phyloP scores from a whole-genome alignment of 2,113 vertebrate genomes.

The Zingel zingel region DNA sequence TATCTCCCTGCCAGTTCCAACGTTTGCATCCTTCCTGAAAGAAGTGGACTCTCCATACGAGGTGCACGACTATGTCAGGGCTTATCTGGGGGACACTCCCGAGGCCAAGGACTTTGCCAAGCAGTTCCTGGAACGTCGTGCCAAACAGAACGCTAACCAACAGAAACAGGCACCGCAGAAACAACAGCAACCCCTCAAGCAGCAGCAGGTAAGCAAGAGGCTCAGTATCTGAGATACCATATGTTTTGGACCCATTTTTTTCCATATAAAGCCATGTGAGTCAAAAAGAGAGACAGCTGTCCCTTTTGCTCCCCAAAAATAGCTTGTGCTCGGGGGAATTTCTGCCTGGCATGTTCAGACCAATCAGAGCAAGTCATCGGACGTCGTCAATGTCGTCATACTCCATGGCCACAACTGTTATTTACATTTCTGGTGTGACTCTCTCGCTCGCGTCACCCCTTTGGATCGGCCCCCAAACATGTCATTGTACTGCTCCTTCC shows the following conservation, averaged over 20 bases:
- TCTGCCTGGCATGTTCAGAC: neutral
- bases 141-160: constrained; percentile 97
- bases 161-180: constrained; percentile 88
- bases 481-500: neutral
- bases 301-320: neutral
- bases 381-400: neutral
- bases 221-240: neutral
- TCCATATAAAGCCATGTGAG: neutral
- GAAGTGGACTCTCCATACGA: constrained; percentile 99
- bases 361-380: neutral
- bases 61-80: constrained; percentile 97
- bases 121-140: constrained; percentile 99
- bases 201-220: constrained; percentile 54
- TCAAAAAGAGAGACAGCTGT: neutral
- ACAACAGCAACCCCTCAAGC: constrained; percentile 79
- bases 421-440: constrained; percentile 18
- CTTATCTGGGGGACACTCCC: constrained; percentile 96
- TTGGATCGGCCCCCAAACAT: constrained; percentile 11
- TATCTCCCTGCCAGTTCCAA: constrained; percentile 88
- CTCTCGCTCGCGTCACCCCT: neutral
- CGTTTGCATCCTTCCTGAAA: constrained; percentile 98
- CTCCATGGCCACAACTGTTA: neutral
- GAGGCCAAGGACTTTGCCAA: constrained; percentile 99
- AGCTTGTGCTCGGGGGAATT: neutral
- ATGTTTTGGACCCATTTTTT: neutral